A percentile compares a stretch with the other conserved stretches of the same genome.
These are phyloP conservation scores for Apostichopus californicus DNA, from an alignment of 35 echinoderm and acorn worm genomes.

Conservation along the genomic window DNA sequence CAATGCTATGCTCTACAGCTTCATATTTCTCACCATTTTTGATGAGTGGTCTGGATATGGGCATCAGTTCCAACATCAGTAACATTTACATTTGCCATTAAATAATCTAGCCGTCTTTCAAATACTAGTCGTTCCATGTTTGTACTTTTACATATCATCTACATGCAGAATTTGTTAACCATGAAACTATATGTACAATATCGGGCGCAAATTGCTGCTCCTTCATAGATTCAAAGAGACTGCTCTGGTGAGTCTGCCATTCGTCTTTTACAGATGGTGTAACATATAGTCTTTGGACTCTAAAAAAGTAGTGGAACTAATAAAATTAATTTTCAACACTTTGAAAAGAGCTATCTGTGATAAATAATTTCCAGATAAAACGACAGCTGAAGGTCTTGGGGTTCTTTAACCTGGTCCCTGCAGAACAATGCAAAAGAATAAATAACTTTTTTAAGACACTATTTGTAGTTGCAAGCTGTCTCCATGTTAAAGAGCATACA, in stretches of 20 bases:
- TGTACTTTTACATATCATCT: conserved; percentile 27
- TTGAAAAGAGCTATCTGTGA: conserved; percentile 7
- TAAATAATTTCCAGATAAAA: conserved; percentile 31
- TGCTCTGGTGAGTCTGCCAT: background rate
- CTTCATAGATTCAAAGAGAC: background rate
- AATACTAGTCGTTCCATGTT: conserved; percentile 64
- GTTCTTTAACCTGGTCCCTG: no score
- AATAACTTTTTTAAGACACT: no score
- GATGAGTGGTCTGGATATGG: conserved; percentile 30
- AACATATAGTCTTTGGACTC: conserved; percentile 43
- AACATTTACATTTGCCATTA: conserved; percentile 40
- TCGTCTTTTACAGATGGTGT: conserved; percentile 25
- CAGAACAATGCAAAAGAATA: no score
- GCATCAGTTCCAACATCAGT: conserved; percentile 47
- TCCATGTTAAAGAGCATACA: no score
- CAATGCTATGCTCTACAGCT: conserved; percentile 19
- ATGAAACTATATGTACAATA: conserved; percentile 59
- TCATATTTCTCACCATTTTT: conserved; percentile 48
- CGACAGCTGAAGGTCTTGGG: background rate
- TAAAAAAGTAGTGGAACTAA: no score
- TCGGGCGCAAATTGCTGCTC: background rate
- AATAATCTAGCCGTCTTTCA: conserved; percentile 46
- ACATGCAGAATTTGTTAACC: conserved; percentile 47
- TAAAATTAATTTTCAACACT: conserved; percentile 15
- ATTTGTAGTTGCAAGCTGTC: no score